A percentile compares a stretch with the other conserved stretches of the same genome.
These are phyloP conservation scores for Calidris pygmaea DNA, from an alignment of 2,113 vertebrate species.

Conservation along the genomic window DNA sequence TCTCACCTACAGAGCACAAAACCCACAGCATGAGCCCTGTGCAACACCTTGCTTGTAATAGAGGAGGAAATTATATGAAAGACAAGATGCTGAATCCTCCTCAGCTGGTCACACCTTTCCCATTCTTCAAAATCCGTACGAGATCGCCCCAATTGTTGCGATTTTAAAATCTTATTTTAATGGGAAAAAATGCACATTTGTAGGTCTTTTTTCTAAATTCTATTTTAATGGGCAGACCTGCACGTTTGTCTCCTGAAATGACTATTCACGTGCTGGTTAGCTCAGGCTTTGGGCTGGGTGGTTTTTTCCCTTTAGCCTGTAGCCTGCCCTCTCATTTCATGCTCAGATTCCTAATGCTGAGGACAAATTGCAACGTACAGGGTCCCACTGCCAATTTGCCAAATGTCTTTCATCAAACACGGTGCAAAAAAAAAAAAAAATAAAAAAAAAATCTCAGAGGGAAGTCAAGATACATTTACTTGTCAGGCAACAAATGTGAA, in stretches of 20 bases:
- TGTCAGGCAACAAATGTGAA: slow-evolving; percentile 84
- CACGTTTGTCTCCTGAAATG: slow-evolving; percentile 32
- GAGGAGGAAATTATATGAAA: not conserved
- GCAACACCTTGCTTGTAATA: not conserved
- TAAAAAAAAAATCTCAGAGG: slow-evolving; percentile 81
- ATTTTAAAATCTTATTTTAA: not conserved
- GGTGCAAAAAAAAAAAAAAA: slow-evolving; percentile 63
- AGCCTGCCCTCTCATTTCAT: slow-evolving; percentile 78
- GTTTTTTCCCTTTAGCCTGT: slow-evolving; percentile 46
- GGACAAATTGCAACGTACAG: slow-evolving; percentile 85
- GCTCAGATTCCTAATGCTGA: slow-evolving; percentile 75
- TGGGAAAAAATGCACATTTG: not conserved
- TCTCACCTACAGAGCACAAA: not conserved
- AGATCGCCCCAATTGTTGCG: not conserved
- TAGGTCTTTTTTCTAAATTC: not conserved
- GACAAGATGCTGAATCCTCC: not conserved
- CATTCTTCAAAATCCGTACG: not conserved
- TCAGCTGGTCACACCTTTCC: not conserved
- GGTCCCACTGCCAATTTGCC: slow-evolving; percentile 90
- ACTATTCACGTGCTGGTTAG: slow-evolving; percentile 58
- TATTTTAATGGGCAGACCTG: not conserved
- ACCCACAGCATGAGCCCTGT: not conserved
- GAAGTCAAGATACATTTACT: slow-evolving; percentile 88
- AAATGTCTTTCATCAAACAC: slow-evolving; percentile 91
- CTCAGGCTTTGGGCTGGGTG: not conserved